Base-by-base conservation (phyloP, 2,797 vertebrate species). In the Clarias pachynema region DNA sequence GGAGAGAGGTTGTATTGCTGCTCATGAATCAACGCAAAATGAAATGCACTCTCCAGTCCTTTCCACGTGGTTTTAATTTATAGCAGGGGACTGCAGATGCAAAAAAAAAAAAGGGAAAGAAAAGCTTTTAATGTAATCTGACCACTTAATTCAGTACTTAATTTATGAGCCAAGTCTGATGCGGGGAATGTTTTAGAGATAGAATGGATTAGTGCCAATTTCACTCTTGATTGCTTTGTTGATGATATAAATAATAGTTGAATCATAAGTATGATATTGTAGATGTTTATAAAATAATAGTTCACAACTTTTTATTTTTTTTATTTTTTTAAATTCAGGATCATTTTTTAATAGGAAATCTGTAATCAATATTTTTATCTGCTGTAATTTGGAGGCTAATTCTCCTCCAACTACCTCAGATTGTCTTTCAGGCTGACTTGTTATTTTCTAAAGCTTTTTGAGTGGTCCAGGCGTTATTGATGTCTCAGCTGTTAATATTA, bases 11-110 rank as follows among this genome's bases (percentile, higher is more conserved):
- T 97, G 96, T 96, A 96, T 98, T 97, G 95, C 96, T 95, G 94
- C 93, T 89, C 95, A 96, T 96, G 96, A 97, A 98, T 98, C 97
- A 97, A 96, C 62, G 2, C 93, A 94, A 97, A 97, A 97, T 96
- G 95, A 97, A 97, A 97, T 96, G 96, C 96, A 95, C 96, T 96
- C 94, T 96, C 77, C 78, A 75, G 97, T 97, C 94, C 90, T 87
- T 94, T 96, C 96, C 96, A 97, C 93, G 95, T 95, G 95, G 94
- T 96, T 97, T 97, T 97, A 97, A 98, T 98, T 97, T 96, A 97
- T 97, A 95, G 94, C 93, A 92, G 93, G 96, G 95, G 95, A 94
- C 96, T 95, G 93, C 88, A 94, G 95, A 96, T 95, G 96, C 92
- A 91, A 93, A 88, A 88, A 90, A 93, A 86, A 85, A 9, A 70